Evolutionary conservation across 2,888 invertebrate genomes (phyloP).

Genomic region (Polymixis lichenea): DNA sequence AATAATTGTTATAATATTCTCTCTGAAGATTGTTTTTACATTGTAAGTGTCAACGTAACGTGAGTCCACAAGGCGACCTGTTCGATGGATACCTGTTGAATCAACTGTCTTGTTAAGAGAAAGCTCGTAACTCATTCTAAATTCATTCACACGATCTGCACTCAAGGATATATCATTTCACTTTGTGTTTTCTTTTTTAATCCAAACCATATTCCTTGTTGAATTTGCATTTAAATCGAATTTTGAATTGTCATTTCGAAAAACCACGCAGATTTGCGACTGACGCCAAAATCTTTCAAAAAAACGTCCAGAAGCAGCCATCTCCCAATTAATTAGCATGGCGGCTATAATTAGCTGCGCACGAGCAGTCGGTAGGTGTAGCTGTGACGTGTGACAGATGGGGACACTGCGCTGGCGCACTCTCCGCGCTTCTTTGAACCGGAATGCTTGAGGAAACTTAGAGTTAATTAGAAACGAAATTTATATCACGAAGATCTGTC

Average conservation of each 20-base stretch:
- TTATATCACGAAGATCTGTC: conserved; percentile 78
- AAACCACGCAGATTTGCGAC: conserved; percentile 24
- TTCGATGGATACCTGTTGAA: conserved; percentile 56
- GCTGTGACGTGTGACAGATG: conserved; percentile 86
- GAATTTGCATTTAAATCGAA: background rate
- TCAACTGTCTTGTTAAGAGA: conserved; percentile 59
- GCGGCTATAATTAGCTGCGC: conserved; percentile 82
- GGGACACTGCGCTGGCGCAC: conserved; percentile 85
- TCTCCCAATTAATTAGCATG: conserved; percentile 84
- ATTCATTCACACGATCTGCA: conserved; percentile 46
- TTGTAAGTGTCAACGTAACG: conserved; percentile 32
- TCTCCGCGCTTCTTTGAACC: conserved; percentile 80
- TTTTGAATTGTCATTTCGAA: conserved; percentile 11
- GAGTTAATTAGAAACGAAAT: conserved; percentile 84
- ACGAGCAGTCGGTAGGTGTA: conserved; percentile 79
- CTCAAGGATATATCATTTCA: conserved; percentile 26
- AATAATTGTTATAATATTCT: conserved; percentile 22
- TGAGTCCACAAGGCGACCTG: conserved; percentile 48
- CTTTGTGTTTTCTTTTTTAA: conserved; percentile 6
- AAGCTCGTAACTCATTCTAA: conserved; percentile 58
- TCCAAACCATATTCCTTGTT: background rate
- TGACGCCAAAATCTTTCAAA: conserved; percentile 60
- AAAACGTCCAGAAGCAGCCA: conserved; percentile 61
- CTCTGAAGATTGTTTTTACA: conserved; percentile 22
- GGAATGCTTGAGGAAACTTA: conserved; percentile 75